Conservation (phyloP, 2,888 invertebrate genomes). For the Tachina lurida region DNA sequence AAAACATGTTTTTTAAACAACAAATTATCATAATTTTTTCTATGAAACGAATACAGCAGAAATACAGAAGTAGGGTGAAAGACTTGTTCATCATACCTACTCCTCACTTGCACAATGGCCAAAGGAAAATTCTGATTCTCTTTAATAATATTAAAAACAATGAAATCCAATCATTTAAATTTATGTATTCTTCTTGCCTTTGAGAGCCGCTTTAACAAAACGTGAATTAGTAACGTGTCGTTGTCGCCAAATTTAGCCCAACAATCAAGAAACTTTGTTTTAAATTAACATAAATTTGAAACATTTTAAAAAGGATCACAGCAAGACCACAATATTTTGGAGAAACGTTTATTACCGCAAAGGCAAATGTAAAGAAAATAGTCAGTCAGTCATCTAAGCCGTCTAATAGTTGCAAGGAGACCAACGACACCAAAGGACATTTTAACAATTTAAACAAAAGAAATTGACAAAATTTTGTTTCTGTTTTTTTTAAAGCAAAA, state of each 20-base stretch:
- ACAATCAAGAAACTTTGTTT: slow-evolving; percentile 68
- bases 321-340: slow-evolving; percentile 31
- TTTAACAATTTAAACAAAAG: slow-evolving; percentile 24
- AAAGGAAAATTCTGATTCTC: not conserved
- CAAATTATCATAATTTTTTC: too few relatives aligned
- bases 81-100: too few relatives aligned
- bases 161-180: slow-evolving; percentile 29
- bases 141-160: slow-evolving; percentile 11
- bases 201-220: slow-evolving; percentile 36
- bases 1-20: too few relatives aligned
- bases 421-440: slow-evolving; percentile 36
- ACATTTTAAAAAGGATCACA: slow-evolving; percentile 56
- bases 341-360: slow-evolving; percentile 19
- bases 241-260: slow-evolving; percentile 58
- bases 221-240: slow-evolving; percentile 60
- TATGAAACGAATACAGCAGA: too few relatives aligned
- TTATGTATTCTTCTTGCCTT: not conserved
- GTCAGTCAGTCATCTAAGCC: slow-evolving; percentile 18
- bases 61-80: too few relatives aligned
- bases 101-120: too few relatives aligned
- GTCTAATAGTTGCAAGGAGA: slow-evolving; percentile 5
- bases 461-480: slow-evolving; percentile 43
- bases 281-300: slow-evolving; percentile 69
- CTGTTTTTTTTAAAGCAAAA: not conserved
- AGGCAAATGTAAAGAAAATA: slow-evolving; percentile 6